Base-by-base conservation (phyloP, 2,113 vertebrate genomes). In the Benitochromis conjunctus region DNA sequence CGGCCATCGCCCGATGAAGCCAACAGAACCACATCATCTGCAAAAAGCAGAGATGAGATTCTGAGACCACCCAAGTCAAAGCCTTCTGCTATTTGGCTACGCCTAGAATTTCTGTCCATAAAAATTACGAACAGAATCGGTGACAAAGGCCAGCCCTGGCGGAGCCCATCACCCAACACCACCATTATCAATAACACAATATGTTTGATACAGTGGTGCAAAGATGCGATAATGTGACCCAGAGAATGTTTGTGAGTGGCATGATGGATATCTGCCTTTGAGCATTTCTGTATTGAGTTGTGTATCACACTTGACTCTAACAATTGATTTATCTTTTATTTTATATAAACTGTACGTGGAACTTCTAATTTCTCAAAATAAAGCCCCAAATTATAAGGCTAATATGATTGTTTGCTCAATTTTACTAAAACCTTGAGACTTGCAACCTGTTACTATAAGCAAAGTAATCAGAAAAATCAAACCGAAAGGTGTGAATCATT, bases 401-500 rank as follows among this genome's bases (percentile, higher is more conserved):
- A 53, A n/a, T 76, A 6, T 0, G 26, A 53, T n/a, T 76, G 46
- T 76, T 76, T 76, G 11, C 26, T 34, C 6, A 51, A 9, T n/a
- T 53, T 62, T 41, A 3, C 11, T 29, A 48, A 86, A 29, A 69
- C n/a, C 14, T 9, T 56, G n/a, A 57, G 5, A 55, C 71, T 80
- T 10, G 8, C 80, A 80, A 69, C 80, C 82, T 90, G 81, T 82
- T 81, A 80, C 41, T 48, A 1, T 78, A 8, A 38, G 26, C 34
- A 43, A 51, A 84, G 41, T 14, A 79, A 46, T 81, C 54, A 14
- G 48, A 36, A 83, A 83, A 82, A 89, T 60, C 57, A 64, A 82
- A 84, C 78, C 66, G 55, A 92, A 92, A 93, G 86, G 91, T 92
- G 89, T 88, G 83, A 81, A 93, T 94, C 79, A 89, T 94, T 95